Base-by-base conservation (phyloP, 2,797 vertebrate species). In the Hoplostethus atlanticus region DNA sequence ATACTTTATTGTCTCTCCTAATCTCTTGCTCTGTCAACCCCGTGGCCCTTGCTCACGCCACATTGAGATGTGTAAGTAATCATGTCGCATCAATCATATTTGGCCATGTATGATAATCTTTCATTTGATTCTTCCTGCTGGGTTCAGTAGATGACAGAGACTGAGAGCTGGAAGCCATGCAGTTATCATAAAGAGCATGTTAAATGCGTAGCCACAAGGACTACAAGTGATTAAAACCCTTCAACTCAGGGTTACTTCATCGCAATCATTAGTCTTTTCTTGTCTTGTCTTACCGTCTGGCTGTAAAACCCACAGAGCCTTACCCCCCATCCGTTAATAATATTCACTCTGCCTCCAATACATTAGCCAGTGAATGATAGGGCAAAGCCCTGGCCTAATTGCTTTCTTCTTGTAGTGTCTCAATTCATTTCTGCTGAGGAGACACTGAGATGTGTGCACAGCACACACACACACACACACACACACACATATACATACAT, bases 291-390 rank as follows among this genome's bases (percentile, higher is more conserved):
- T 87, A 83, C 80, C 89, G 88, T 69, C 84, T 84, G 85, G 87
- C 84, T 88, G 86, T 88, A 88, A 90, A 91, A 90, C 78, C 87
- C 86, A 86, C 80, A 84, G 69, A 85, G 86, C 70, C 30, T 73
- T 13, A 74, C 80, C 91, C 86, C 84, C 78, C 48, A 48, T 86
- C 83, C 82, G 83, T 89, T 91, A 90, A 87, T 90, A 93, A 92
- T 95, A 96, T 86, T 95, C 94, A 89, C 90, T 90, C 84, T 83
- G 93, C 92, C 90, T 91, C 93, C 90, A 94, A 95, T 94, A 95
- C 90, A 94, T 93, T 96, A 95, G 89, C 13, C 83, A 81, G 78
- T 94, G 94, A 96, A 93, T 80, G 80, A 96, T 93, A 94, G 95
- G 93, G 94, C 89, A 86, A 91, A 95, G 95, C 95, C 93, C 93